These are phyloP conservation scores for Ophraella communa DNA, from an alignment of 2,888 invertebrate species.

Conservation along the genomic window DNA sequence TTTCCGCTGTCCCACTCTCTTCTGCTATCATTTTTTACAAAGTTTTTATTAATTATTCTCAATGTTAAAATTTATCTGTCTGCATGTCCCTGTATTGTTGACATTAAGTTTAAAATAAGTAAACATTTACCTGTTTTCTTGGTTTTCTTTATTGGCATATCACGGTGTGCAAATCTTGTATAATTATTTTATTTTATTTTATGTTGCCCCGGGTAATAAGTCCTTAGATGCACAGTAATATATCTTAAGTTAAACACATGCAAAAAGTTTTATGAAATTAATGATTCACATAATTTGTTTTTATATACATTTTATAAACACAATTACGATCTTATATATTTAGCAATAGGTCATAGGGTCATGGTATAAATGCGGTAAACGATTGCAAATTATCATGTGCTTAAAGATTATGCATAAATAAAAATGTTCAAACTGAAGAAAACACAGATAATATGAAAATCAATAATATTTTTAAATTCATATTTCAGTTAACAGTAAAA, in stretches of 20 bases:
- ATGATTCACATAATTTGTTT: neutral
- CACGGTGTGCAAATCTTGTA: neutral
- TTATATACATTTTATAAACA: neutral
- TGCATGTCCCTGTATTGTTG: too few relatives aligned
- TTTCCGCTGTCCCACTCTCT: too few relatives aligned
- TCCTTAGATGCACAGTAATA: neutral
- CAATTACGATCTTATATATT: neutral
- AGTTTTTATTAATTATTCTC: too few relatives aligned
- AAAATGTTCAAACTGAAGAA: neutral
- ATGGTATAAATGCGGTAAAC: neutral
- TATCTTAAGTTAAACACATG: neutral
- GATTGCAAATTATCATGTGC: neutral
- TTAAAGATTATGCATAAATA: neutral
- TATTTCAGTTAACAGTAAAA: too few relatives aligned
- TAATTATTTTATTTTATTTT: neutral
- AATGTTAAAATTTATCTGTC: too few relatives aligned
- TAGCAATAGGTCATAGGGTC: slow-evolving; percentile 1
- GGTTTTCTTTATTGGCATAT: neutral
- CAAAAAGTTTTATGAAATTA: neutral
- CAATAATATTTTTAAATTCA: too few relatives aligned
- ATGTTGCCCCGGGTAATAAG: neutral
- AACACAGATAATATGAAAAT: neutral
- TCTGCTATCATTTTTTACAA: too few relatives aligned
- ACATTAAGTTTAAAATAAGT: too few relatives aligned
- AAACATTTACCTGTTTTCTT: too few relatives aligned